Evolutionary conservation across 92 coral and sea anemone genomes (phyloP), one percentile per base, ranked within the genome.

Genomic region (Zoanthus sociatus): DNA sequence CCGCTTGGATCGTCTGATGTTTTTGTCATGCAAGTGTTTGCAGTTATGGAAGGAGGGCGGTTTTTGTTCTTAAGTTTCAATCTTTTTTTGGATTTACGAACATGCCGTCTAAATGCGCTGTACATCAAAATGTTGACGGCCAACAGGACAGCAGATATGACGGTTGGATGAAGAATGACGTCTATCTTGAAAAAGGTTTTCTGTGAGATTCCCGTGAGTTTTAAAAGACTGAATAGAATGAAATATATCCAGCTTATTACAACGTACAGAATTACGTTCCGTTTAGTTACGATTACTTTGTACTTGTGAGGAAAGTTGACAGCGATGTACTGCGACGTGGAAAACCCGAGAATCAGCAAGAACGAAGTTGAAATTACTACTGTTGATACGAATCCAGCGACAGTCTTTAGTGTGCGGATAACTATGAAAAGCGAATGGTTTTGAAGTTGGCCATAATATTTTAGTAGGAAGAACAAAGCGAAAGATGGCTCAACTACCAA

Each of bases 401-500:
- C 61, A 0, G 72, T 16, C 42, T 87, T 93, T 0, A 95, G 71
- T 26, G 78, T 56, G 12, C 64, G 79, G 26, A 94, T 53, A 13
- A 88, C 55, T 6, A 78, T 86, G 50, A 56, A 81, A 18, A 91
- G 74, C n/a, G 50, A 46, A 0, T 73, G 6, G 14, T 55, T 73
- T 10, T 79, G 37, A 50, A 50, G 10, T 50, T 21, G 78, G 45
- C 21, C 10, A 12, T 79, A 75, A 37, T 84, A 89, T 0, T 83
- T 71, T 8, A 83, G 56, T 37, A 93, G n/a, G 61, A 78, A 93
- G 60, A 76, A 79, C 17, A 84, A 6, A 15, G 93, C 95, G 70
- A 95, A 95, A 12, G 84, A 76, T 8, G 98, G 98, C 71, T 95
- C 98, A 10, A 95, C 98, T 0, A 91, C 66, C 46, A 93, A 51